Percentiles rank a stretch among this genome's conserved stretches.
These are phyloP conservation scores for Rana temporaria DNA, from an alignment of 2,113 vertebrate genomes.

Conservation along the genomic window DNA sequence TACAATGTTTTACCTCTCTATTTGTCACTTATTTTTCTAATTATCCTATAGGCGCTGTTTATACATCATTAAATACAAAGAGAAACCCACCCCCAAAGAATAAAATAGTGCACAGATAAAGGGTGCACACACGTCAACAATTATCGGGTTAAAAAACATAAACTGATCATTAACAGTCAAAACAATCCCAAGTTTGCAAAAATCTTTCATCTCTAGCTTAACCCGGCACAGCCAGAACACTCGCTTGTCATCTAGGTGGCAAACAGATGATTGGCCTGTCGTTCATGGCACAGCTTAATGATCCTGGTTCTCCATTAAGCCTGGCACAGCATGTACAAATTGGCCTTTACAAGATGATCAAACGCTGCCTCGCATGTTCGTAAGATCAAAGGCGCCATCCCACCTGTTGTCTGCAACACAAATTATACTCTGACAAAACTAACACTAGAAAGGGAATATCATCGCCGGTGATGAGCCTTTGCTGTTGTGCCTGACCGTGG, in stretches of 20 bases:
- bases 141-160: not conserved
- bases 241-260: not conserved
- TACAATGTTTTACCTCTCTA: too few relatives aligned
- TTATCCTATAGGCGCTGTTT: too few relatives aligned
- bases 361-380: not conserved
- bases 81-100: too few relatives aligned
- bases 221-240: not conserved
- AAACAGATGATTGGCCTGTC: not conserved
- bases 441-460: constrained; percentile 29
- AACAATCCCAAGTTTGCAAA: not conserved
- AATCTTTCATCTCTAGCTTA: not conserved
- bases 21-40: too few relatives aligned
- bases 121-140: not conserved
- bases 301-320: constrained; percentile 14
- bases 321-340: constrained; percentile 24
- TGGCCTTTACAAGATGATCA: constrained; percentile 39
- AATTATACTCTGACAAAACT: constrained; percentile 19
- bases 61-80: too few relatives aligned
- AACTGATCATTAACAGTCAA: not conserved
- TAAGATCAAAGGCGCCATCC: constrained; percentile 40
- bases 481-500: not conserved
- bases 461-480: constrained; percentile 2
- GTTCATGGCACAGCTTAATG: not conserved
- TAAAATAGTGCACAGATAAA: not conserved
- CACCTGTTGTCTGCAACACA: constrained; percentile 28